Evolutionary conservation across 1,140 invertebrate genomes (phyloP), one percentile per base, ranked within the genome.

Genomic region (Nymphalis io): DNA sequence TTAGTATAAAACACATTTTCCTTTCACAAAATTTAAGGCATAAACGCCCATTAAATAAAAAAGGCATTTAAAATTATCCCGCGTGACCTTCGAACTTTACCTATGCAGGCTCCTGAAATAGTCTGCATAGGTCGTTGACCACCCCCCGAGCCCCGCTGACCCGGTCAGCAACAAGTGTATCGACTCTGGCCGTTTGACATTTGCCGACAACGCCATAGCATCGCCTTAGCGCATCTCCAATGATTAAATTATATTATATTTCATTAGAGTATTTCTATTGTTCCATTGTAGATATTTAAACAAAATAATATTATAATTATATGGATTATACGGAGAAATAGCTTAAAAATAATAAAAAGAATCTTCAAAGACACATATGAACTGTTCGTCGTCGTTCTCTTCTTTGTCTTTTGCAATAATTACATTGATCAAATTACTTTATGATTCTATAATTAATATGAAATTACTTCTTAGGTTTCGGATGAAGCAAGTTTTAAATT

Each of bases 151-250:
- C 76, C 70, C 76, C 72, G 61, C 63, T 87, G 87, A 90, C 88
- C 88, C 75, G 85, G 83, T 88, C 81, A 87, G 85, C 87, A 90
- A 89, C 87, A 89, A 89, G 87, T 90, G 78, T 89, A 89, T 90
- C 80, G 87, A 87, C 83, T 79, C 65, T 82, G 78, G 71, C 72
- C 80, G 72, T 88, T 88, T 90, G 88, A 85, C 88, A 90, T 90
- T 90, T 88, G 51, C 62, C 62, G 62, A 42, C 18, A 55, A 27
- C 51, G 48, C 48, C 48, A 53, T 53, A 20, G 18, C n/a, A 21
- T 23, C 16, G 10, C 18, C 33, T 55, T 27, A 15, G 33, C 20
- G 42, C 39, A 39, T 20, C 59, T 60, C 40, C 15, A 15, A 2
- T 23, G 59, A 39, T 59, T 10, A 18, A 18, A 12, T 12, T 13